Conservation (phyloP, 2,888 invertebrate species). For the Oegoconia quadripuncta region DNA sequence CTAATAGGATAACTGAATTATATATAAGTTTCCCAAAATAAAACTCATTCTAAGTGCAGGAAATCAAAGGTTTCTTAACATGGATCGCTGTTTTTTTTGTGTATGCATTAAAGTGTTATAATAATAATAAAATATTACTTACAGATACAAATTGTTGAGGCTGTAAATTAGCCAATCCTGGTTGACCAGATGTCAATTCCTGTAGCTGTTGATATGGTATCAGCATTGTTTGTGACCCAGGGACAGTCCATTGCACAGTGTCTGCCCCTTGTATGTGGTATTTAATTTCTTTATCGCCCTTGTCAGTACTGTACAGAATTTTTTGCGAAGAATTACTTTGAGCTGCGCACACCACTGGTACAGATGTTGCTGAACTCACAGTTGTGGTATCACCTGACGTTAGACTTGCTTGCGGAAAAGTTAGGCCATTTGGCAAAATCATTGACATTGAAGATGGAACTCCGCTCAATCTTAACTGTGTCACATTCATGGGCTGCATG, state of each 20-base stretch:
- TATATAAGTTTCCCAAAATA: no score
- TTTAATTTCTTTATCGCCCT: conserved; percentile 67
- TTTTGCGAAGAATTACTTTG: conserved; percentile 66
- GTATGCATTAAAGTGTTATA: no score
- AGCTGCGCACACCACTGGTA: conserved; percentile 71
- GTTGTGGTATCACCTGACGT: conserved; percentile 63
- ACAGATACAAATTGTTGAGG: conserved; percentile 72
- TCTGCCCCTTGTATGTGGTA: conserved; percentile 70
- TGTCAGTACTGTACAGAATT: conserved; percentile 67
- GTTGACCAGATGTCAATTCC: conserved; percentile 55
- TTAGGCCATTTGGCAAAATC: conserved; percentile 63
- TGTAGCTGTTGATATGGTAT: conserved; percentile 72
- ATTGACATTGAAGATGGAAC: conserved; percentile 73
- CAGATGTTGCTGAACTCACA: conserved; percentile 62
- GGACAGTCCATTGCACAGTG: conserved; percentile 67
- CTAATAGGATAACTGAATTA: no score
- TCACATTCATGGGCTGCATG: conserved; percentile 71
- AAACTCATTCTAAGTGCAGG: no score
- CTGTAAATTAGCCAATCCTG: conserved; percentile 58
- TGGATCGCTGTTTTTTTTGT: no score
- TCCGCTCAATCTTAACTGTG: conserved; percentile 62
- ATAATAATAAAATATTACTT: conserved; percentile 41
- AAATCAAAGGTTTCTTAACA: no score
- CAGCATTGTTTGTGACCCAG: conserved; percentile 70
- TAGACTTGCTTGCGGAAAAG: conserved; percentile 63